These are phyloP conservation scores for Turdus rufiventris DNA, from an alignment of 2,113 vertebrate genomes.

Conservation along the genomic window DNA sequence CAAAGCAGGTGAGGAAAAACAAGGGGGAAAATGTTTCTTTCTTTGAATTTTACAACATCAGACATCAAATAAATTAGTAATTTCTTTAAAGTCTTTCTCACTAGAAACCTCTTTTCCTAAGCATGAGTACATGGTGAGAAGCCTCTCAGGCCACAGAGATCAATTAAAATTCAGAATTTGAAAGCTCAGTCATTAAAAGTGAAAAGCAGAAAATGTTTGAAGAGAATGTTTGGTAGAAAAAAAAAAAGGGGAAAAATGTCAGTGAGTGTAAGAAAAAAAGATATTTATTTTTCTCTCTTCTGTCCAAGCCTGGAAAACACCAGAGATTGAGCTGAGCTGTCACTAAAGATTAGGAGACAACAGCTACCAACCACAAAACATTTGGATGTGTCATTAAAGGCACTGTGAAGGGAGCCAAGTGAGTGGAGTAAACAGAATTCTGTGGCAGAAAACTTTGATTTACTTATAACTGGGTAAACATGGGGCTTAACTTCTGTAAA, in stretches of 20 bases:
- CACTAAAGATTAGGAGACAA: constrained; percentile 35
- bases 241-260: neutral
- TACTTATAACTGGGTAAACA: neutral
- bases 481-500: constrained; percentile 10
- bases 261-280: neutral
- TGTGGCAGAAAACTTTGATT: neutral
- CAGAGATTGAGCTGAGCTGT: neutral
- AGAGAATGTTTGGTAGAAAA: neutral
- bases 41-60: neutral
- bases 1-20: neutral
- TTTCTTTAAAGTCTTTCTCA: neutral
- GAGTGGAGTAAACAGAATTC: constrained; percentile 13
- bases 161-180: neutral
- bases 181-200: neutral
- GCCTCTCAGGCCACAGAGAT: neutral
- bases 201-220: neutral
- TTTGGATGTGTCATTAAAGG: neutral
- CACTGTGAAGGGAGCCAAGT: neutral
- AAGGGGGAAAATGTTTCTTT: neutral
- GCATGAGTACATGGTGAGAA: neutral
- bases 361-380: neutral
- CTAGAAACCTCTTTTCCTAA: neutral
- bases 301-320: neutral
- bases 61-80: neutral
- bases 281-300: neutral